Evolutionary conservation across 37 sponge, comb jelly and placozoan genomes (phyloP).

Genomic region (Chondrilla cf. caribensis): DNA sequence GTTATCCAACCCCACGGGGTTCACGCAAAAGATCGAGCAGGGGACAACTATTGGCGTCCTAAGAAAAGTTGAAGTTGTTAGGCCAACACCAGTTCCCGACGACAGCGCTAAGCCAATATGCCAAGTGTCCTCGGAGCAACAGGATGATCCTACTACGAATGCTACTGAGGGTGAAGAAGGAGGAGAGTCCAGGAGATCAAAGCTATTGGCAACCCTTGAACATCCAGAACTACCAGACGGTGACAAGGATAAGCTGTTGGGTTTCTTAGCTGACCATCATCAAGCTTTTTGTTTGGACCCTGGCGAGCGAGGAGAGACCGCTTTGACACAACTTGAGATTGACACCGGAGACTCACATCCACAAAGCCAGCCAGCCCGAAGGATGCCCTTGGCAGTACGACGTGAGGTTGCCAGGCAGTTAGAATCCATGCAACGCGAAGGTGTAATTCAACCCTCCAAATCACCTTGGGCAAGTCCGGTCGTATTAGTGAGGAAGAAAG

Average conservation of each 20-base stretch:
- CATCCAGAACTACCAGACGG: background rate
- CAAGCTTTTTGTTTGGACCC: constrained; percentile 13
- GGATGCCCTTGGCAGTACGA: constrained; percentile 35
- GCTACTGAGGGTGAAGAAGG: background rate
- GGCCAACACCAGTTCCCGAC: background rate
- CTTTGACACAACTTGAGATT: constrained; percentile 37
- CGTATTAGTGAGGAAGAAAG: constrained; percentile 41
- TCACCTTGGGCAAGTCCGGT: constrained; percentile 41
- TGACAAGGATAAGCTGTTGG: background rate
- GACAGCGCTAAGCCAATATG: background rate
- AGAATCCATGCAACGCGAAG: constrained; percentile 30
- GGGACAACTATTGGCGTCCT: constrained; percentile 4
- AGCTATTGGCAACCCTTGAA: background rate
- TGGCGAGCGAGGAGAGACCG: constrained; percentile 44
- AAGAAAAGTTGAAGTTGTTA: background rate
- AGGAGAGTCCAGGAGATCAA: background rate
- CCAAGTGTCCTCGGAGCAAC: background rate
- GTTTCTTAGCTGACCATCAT: background rate
- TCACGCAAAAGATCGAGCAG: background rate
- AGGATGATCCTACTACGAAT: background rate
- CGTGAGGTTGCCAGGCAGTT: constrained; percentile 35
- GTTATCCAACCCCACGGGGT: constrained; percentile 21
- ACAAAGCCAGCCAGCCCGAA: constrained; percentile 19
- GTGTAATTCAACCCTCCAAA: constrained; percentile 29
- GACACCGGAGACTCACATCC: constrained; percentile 48